Conservation (phyloP, 2,113 vertebrate species). For the Megaceryle torquata region DNA sequence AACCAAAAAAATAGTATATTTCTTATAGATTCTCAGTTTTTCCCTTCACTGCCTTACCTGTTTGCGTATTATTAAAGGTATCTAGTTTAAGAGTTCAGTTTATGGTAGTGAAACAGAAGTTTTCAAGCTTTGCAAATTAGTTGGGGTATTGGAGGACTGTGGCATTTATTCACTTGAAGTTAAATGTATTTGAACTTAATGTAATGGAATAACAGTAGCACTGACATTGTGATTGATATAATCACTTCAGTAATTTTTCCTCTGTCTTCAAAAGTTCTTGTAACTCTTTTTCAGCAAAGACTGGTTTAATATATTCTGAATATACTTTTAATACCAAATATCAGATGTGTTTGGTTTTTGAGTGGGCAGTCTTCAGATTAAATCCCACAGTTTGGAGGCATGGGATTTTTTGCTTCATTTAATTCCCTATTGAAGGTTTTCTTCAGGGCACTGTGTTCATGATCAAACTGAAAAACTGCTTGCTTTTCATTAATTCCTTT, state of each 20-base stretch:
- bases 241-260: neutral
- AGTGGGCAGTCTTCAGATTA: neutral
- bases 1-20: neutral
- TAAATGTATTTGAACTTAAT: neutral
- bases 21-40: neutral
- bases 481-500: neutral
- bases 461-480: neutral
- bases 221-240: neutral
- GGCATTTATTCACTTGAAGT: neutral
- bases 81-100: neutral
- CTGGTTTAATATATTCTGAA: neutral
- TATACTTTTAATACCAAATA: neutral
- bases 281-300: neutral
- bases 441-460: neutral
- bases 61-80: neutral
- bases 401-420: neutral
- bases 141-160: neutral
- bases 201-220: neutral
- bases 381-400: neutral
- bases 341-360: neutral
- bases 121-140: neutral
- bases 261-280: neutral
- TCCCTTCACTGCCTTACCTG: neutral
- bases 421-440: neutral
- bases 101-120: neutral